Conservation (phyloP, 1,140 invertebrate species). For the Neodiprion lecontei region DNA sequence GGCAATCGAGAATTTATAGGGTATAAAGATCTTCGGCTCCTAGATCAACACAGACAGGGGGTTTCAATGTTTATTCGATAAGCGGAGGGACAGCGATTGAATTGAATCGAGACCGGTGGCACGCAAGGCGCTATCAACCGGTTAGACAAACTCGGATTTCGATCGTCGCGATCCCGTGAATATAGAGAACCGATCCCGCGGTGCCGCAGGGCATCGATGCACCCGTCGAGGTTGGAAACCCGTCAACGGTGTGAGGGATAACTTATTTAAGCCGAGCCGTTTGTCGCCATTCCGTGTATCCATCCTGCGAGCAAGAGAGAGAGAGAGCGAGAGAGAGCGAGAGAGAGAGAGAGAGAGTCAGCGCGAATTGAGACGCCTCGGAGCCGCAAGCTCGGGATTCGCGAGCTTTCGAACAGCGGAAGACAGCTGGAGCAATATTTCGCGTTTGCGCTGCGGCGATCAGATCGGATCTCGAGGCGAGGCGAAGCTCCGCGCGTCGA, state of each 20-base stretch:
- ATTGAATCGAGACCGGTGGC: neutral
- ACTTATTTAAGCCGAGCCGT: neutral
- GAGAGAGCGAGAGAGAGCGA: no score
- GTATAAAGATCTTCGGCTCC: no score
- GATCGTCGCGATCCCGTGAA: neutral
- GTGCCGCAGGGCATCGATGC: neutral
- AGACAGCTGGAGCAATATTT: no score
- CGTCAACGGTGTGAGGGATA: slow-evolving; percentile 6
- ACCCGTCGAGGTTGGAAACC: neutral
- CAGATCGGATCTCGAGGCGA: neutral
- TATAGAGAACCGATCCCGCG: no score
- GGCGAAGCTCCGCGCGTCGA: neutral
- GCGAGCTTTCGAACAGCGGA: no score
- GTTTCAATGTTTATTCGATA: slow-evolving; percentile 4
- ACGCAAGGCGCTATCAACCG: neutral
- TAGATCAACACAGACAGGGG: neutral
- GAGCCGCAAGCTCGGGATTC: no score
- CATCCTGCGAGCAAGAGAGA: neutral
- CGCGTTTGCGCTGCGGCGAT: no score
- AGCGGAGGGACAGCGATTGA: neutral
- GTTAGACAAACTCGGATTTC: neutral
- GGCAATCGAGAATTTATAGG: neutral
- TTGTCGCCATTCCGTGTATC: neutral
- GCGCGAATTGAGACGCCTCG: neutral
- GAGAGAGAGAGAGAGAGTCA: neutral